Evolutionary conservation across 2,113 vertebrate genomes (phyloP).

Genomic region (Leiothrix lutea): DNA sequence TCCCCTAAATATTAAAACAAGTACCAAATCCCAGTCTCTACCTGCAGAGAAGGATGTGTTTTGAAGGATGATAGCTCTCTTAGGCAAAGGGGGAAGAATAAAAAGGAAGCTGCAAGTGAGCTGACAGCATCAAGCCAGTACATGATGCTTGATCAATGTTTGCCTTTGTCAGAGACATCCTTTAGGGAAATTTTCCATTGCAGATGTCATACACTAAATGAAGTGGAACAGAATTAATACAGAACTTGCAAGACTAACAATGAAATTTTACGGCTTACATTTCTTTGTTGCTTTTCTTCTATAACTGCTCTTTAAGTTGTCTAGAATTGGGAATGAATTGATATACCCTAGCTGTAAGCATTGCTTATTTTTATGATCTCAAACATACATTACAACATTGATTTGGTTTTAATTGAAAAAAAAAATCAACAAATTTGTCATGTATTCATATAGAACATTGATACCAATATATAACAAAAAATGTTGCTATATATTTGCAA

Average conservation of each 20-base stretch:
- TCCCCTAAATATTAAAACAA: neutral
- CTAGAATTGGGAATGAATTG: neutral
- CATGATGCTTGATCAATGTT: constrained; percentile 49
- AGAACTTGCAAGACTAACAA: constrained; percentile 18
- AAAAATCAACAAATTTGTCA: accelerated
- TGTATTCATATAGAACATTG: neutral
- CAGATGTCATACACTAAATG: constrained; percentile 30
- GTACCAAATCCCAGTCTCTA: neutral
- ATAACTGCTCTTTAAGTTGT: neutral
- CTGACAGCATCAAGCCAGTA: neutral
- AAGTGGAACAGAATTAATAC: constrained; percentile 26
- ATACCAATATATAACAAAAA: neutral
- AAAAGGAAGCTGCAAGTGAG: constrained; percentile 10
- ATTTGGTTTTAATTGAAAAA: neutral
- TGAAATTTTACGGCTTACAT: neutral
- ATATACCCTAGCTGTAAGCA: neutral
- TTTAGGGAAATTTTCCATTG: constrained; percentile 43
- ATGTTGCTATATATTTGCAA: neutral
- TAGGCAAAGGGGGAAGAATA: constrained; percentile 4
- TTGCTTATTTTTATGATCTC: neutral
- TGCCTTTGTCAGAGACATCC: neutral
- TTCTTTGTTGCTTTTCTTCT: neutral
- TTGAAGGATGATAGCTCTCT: constrained; percentile 16
- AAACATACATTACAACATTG: neutral
- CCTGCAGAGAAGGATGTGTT: neutral